Evolutionary conservation across 2,888 invertebrate genomes (phyloP).

Genomic region (Leucoma salicis): DNA sequence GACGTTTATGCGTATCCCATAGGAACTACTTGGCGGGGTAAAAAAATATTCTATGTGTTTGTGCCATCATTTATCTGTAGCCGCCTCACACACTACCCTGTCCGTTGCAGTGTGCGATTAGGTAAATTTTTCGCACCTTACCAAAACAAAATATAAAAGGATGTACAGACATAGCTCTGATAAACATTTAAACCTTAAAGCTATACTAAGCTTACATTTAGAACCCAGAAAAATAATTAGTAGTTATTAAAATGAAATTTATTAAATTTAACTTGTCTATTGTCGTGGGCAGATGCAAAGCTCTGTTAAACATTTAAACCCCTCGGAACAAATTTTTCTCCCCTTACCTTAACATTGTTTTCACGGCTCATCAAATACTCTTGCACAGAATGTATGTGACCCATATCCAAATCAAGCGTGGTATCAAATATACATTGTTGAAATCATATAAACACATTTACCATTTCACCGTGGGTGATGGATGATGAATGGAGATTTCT

Average conservation of each 20-base stretch:
- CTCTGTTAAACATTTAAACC: slow-evolving; percentile 29
- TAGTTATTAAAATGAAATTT: slow-evolving; percentile 24
- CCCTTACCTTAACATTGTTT: slow-evolving; percentile 26
- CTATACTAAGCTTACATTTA: background rate
- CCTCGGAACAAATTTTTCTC: slow-evolving; percentile 28
- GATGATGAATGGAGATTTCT: too few species aligned
- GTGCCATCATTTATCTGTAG: too few species aligned
- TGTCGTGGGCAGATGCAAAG: slow-evolving; percentile 28
- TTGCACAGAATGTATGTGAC: slow-evolving; percentile 21
- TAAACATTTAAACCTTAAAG: background rate
- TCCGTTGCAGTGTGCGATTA: too few species aligned
- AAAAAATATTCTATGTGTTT: too few species aligned
- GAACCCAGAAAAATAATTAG: slow-evolving; percentile 11
- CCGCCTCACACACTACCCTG: too few species aligned
- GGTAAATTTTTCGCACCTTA: too few species aligned
- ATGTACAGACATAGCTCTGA: background rate
- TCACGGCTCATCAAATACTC: slow-evolving; percentile 34
- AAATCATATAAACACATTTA: too few species aligned
- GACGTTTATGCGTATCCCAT: too few species aligned
- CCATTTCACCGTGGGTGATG: too few species aligned
- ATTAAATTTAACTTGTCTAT: slow-evolving; percentile 28
- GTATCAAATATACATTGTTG: slow-evolving; percentile 11
- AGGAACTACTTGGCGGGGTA: too few species aligned
- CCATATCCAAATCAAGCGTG: slow-evolving; percentile 15
- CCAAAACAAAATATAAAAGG: too few species aligned